Base-by-base conservation (phyloP, 2,797 vertebrate species). In the Malacoctenus gilli region DNA sequence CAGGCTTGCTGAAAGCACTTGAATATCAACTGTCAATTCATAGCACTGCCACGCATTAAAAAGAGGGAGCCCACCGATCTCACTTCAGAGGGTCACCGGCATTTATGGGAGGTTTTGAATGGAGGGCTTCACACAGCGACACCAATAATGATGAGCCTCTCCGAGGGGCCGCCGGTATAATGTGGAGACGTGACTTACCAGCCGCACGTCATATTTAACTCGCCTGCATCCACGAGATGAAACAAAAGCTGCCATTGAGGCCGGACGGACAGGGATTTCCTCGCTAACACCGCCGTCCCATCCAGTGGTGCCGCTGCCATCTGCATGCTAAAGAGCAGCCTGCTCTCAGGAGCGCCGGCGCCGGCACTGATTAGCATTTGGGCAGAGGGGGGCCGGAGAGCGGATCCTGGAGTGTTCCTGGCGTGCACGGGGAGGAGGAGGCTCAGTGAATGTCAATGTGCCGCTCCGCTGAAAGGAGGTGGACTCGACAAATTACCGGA, bases 271-370 rank as follows among this genome's bases (percentile, higher is more conserved):
- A 34, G 66, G 68, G 61, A 72, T 81, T 80, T 68, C 72, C 73
- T 77, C 46, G 37, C 54, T 63, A 65, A 69, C 48, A 28, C 62
- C 47, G 16, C 52, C 54, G 15, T 56, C 61, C 51, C 68, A 44
- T 80, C 70, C 58, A 44, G 59, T 15, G 35, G 48, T 16, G 50
- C 53, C 15, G 72, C 71, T 61, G 77, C 77, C 61, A 62, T 80
- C 69, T 81, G 85, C 87, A 90, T 91, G 84, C 76, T 79, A 87
- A 92, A 74, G 54, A 88, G 79, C 19, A 53, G 57, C 54, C 18
- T 30, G 42, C 52, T 67, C 67, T 89, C 67, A 75, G 66, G 79
- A 82, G 77, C 49, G 62, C 67, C 67, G 39, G 82, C 47, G 64
- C 79, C 67, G 38, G 51, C 65, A 65, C 52, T 71, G 70, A 89